phyloP scores from a whole-genome alignment of 2,888 invertebrate species.

The Galerucella pusilla region DNA sequence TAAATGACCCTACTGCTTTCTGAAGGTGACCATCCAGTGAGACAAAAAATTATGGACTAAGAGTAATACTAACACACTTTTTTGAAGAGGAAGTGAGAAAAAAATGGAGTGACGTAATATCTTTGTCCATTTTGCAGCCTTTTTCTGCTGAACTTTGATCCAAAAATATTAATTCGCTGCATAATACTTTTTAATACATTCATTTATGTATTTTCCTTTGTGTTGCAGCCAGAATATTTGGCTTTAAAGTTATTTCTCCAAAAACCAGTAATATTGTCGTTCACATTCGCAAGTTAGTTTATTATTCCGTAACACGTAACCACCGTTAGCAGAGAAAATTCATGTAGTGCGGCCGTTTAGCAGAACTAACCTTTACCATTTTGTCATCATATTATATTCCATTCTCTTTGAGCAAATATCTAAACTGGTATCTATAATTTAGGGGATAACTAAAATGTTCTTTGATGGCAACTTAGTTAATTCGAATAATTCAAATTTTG shows the following conservation, averaged over 20 bases:
- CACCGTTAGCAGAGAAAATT: background rate
- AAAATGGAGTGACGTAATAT: too few relatives aligned
- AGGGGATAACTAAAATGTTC: background rate
- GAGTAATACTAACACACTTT: too few relatives aligned
- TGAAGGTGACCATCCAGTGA: too few relatives aligned
- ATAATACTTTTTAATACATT: background rate
- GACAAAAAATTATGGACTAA: too few relatives aligned
- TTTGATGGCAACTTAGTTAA: background rate
- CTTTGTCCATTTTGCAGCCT: too few relatives aligned
- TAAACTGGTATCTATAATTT: background rate
- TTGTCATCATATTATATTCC: background rate
- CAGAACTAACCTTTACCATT: background rate
- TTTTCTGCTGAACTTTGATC: too few relatives aligned
- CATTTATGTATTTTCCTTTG: constrained; percentile 16
- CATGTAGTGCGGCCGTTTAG: background rate
- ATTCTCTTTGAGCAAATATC: constrained; percentile 1
- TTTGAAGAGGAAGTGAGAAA: too few relatives aligned
- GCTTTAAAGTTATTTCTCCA: background rate
- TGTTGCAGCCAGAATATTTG: background rate
- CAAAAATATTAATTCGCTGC: background rate
- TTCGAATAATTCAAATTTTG: background rate
- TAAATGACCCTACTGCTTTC: too few relatives aligned
- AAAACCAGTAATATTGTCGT: background rate
- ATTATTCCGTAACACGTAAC: constrained; percentile 8
- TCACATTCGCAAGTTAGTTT: background rate